Evolutionary conservation across 2,888 invertebrate species (phyloP).

Genomic region (Dromius quadrimaculatus): DNA sequence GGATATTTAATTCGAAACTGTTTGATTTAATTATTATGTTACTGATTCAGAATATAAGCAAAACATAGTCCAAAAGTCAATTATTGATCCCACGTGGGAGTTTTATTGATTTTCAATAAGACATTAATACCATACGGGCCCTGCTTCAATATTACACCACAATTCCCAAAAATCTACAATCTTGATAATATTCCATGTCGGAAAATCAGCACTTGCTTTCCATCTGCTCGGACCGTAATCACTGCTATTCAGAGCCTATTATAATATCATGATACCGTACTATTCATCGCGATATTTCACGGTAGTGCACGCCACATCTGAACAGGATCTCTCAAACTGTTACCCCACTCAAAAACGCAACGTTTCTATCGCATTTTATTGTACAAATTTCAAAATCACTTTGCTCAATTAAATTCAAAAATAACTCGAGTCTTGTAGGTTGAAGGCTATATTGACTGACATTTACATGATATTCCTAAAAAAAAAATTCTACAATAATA

Average conservation of each 20-base stretch:
- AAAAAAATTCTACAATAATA: no score
- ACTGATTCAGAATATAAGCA: background rate
- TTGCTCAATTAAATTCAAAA: no score
- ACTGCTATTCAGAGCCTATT: slow-evolving; percentile 42
- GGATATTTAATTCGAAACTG: background rate
- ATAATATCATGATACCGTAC: slow-evolving; percentile 42
- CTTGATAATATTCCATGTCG: background rate
- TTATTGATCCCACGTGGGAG: background rate
- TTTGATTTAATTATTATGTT: slow-evolving; percentile 12
- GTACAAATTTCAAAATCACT: no score
- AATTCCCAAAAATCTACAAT: background rate
- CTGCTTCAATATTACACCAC: slow-evolving; percentile 14
- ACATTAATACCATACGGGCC: slow-evolving; percentile 1
- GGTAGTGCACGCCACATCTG: slow-evolving; percentile 23
- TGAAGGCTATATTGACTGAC: no score
- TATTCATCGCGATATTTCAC: slow-evolving; percentile 39
- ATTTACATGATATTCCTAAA: no score
- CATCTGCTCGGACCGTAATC: slow-evolving; percentile 38
- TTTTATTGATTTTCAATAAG: background rate
- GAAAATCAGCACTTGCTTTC: slow-evolving; percentile 9
- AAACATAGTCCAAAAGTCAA: background rate
- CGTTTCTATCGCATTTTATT: no score
- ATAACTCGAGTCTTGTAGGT: no score
- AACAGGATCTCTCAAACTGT: background rate
- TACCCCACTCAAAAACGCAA: background rate